Conservation (phyloP, 2,113 vertebrate genomes). For the Neopipo cinnamomea region DNA sequence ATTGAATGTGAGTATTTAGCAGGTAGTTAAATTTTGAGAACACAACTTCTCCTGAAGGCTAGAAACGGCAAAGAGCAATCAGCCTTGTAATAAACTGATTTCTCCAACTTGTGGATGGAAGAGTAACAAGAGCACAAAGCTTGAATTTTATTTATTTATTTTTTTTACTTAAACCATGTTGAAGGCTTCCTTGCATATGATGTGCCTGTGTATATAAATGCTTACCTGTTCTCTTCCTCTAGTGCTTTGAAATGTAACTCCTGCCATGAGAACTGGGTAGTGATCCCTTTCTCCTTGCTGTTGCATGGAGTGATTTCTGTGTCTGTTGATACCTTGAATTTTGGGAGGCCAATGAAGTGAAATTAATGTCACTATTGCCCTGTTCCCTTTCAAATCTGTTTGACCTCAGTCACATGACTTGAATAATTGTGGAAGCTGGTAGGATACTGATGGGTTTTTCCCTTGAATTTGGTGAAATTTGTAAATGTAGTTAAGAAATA, state of each 20-base stretch:
- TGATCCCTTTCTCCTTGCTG: neutral
- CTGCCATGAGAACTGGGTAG: neutral
- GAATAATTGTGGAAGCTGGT: neutral
- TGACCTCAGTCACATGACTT: neutral
- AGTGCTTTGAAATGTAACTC: neutral
- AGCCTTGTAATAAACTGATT: neutral
- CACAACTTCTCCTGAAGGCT: neutral
- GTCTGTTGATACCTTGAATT: neutral
- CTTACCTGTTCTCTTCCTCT: neutral
- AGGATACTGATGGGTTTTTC: neutral
- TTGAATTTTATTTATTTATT: neutral
- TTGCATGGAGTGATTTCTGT: neutral
- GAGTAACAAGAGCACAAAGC: neutral
- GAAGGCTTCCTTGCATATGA: neutral
- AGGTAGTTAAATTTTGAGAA: neutral
- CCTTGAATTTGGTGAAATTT: neutral
- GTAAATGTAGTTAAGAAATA: neutral
- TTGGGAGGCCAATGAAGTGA: neutral
- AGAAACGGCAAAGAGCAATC: neutral
- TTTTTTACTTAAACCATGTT: neutral
- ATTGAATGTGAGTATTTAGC: neutral
- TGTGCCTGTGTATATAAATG: neutral
- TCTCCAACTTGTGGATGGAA: neutral
- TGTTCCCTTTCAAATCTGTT: neutral
- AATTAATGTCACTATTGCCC: neutral